Evolutionary conservation across 2,888 invertebrate species (phyloP), one percentile per base, ranked within the genome.

Genomic region (Horisme vitalbata): DNA sequence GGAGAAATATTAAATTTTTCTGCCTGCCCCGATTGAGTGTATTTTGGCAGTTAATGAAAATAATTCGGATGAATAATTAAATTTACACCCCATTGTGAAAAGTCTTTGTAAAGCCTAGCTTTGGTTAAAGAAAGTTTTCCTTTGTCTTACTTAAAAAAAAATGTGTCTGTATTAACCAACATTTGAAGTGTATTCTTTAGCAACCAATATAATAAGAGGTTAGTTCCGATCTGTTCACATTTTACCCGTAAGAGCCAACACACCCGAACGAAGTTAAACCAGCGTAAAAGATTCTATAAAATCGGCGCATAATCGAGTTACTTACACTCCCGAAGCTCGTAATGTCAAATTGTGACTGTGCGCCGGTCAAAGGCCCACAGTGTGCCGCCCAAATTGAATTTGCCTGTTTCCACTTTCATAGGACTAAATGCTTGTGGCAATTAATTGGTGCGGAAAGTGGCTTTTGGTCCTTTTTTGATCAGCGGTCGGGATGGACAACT

Each of bases 381-480:
- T 68, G 71, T 72, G 75, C 75, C 75, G 75, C 65, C 69, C 68
- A 82, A 86, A 87, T 86, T 84, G 80, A 86, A 87, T 86, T 88
- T 83, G 75, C 71, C 71, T 79, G 75, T 79, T 82, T 77, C 81
- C 44, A 82, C 83, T 85, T 84, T 80, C 79, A 74, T 67, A 72
- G 72, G 71, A 65, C 70, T 75, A 78, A 79, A 80, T 74, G 82
- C 78, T 81, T 75, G 78, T 73, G 75, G 76, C 85, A 85, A 87
- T 85, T 85, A 87, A 84, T 71, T 76, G 82, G 75, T 73, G 84
- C 81, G 83, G 78, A 85, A 85, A 83, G 80, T 82, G 77, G 72
- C 71, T 77, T 75, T 74, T 67, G 67, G 57, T 44, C 57, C 55
- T 50, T 68, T 71, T 71, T 71, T 71, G 70, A 71, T 71, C 71